Evolutionary conservation across 2,888 invertebrate species (phyloP), one percentile per base, ranked within the genome.

Genomic region (Steromphala cineraria): DNA sequence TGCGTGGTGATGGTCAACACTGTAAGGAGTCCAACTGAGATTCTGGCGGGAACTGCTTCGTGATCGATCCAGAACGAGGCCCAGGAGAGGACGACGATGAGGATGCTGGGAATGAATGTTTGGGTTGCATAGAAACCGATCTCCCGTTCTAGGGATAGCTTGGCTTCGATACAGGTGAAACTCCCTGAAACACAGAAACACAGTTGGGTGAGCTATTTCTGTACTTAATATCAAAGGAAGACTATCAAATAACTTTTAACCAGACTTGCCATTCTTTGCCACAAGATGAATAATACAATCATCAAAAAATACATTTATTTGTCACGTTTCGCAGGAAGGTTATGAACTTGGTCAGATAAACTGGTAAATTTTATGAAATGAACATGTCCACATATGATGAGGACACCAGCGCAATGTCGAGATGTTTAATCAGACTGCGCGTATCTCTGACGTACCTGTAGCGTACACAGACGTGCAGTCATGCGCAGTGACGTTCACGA

Each of bases 1-100:
- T 86, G 86, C 7, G 86, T 86, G 55, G 86, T 87, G 82, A 86
- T 87, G 71, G 87, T 86, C 24, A 87, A 85, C 4, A 87, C 86
- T 17, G 87, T 86, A 2, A 87, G 82, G 15, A 87, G 83, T 0
- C 86, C 87, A n/a, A 87, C 55, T 4, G 86, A 85, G 15, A 85
- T 83, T 17, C 85, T 82, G 7, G 84, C 85, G 3, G 85, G 84
- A n/a, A 84, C 84, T 19, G 84, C 82, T 24, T 83, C 85, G 67
- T 79, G 81, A 74, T 86, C 84, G 19, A 87, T 71, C 84, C 85
- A 85, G 79, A 85, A 85, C 71, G 83, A 83, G 21, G 83, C 84
- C 85, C 85, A 85, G 52, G 85, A 84, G 31, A 87, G 79, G 24
- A 86, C 81, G 3, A 87, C 87, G 36, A 87, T 85, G 21, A 87